Evolutionary conservation across 2,797 vertebrate genomes (phyloP).

Genomic region (Chelmon rostratus): DNA sequence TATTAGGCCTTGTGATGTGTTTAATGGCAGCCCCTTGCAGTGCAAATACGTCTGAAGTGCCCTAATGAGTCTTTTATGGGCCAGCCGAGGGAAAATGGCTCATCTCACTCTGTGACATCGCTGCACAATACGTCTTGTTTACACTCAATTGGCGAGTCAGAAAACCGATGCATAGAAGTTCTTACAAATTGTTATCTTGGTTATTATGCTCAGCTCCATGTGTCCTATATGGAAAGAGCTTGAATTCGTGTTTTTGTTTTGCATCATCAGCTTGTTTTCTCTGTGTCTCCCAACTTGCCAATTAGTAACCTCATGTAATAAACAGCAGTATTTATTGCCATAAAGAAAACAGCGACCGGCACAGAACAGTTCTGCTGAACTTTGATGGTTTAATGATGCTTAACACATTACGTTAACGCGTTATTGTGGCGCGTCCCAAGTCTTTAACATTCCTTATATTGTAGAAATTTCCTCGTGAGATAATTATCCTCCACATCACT

Average conservation of each 20-base stretch:
- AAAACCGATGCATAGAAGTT: slow-evolving; percentile 70
- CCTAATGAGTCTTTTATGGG: slow-evolving; percentile 87
- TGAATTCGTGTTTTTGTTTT: slow-evolving; percentile 60
- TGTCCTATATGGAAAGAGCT: slow-evolving; percentile 49
- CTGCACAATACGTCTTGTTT: slow-evolving; percentile 82
- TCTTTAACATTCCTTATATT: slow-evolving; percentile 15
- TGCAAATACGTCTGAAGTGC: slow-evolving; percentile 85
- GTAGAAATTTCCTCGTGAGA: slow-evolving; percentile 49
- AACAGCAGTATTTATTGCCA: slow-evolving; percentile 44
- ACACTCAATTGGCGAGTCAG: slow-evolving; percentile 69
- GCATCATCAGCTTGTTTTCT: slow-evolving; percentile 65
- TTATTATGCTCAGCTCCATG: slow-evolving; percentile 66
- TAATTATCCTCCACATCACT: slow-evolving; percentile 67
- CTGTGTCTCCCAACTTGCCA: slow-evolving; percentile 42
- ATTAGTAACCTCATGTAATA: slow-evolving; percentile 54
- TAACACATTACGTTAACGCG: background rate
- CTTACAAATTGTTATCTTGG: slow-evolving; percentile 75
- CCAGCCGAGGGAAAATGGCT: slow-evolving; percentile 80
- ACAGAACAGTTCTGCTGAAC: slow-evolving; percentile 24
- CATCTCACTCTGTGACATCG: slow-evolving; percentile 80
- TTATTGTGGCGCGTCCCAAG: slow-evolving; percentile 2
- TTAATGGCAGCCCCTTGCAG: slow-evolving; percentile 85
- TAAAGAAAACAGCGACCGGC: slow-evolving; percentile 35
- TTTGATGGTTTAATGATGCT: slow-evolving; percentile 16
- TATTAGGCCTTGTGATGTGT: slow-evolving; percentile 87